phyloP scores from a whole-genome alignment of 2,888 invertebrate species.

The Eupsilia transversa region DNA sequence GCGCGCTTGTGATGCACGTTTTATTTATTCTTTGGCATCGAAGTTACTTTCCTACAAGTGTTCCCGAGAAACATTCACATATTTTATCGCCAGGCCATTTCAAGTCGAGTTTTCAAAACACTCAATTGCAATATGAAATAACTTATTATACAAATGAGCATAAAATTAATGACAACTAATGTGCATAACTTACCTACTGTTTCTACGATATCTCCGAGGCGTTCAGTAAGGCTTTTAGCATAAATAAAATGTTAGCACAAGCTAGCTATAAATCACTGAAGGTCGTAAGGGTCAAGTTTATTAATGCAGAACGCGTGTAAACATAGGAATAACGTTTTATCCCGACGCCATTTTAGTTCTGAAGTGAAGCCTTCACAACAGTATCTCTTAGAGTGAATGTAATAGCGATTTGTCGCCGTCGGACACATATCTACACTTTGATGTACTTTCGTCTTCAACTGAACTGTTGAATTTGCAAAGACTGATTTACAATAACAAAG shows the following conservation, averaged over 20 bases:
- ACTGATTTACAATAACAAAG: not conserved
- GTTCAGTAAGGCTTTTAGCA: slow-evolving; percentile 66
- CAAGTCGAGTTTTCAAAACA: slow-evolving; percentile 21
- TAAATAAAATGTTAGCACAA: slow-evolving; percentile 67
- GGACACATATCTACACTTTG: slow-evolving; percentile 84
- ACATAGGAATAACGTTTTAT: slow-evolving; percentile 73
- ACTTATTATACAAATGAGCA: slow-evolving; percentile 37
- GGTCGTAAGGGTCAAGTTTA: slow-evolving; percentile 80
- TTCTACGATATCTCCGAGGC: slow-evolving; percentile 49
- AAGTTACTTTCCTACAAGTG: not conserved
- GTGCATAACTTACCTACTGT: slow-evolving; percentile 63
- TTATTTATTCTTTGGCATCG: not conserved
- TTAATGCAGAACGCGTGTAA: slow-evolving; percentile 82
- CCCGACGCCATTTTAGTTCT: slow-evolving; percentile 82
- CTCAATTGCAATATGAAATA: slow-evolving; percentile 23
- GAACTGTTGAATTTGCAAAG: not conserved
- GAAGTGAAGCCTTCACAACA: slow-evolving; percentile 67
- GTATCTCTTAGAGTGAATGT: slow-evolving; percentile 84
- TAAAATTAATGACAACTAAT: slow-evolving; percentile 54
- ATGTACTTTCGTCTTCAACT: slow-evolving; percentile 75
- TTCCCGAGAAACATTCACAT: not conserved
- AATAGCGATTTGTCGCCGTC: slow-evolving; percentile 87
- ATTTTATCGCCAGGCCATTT: not conserved
- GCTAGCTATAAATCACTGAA: slow-evolving; percentile 67
- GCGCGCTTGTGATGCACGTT: not conserved